Evolutionary conservation across 2,797 vertebrate genomes (phyloP), one percentile per base, ranked within the genome.

Genomic region (Apogon hyalosoma): DNA sequence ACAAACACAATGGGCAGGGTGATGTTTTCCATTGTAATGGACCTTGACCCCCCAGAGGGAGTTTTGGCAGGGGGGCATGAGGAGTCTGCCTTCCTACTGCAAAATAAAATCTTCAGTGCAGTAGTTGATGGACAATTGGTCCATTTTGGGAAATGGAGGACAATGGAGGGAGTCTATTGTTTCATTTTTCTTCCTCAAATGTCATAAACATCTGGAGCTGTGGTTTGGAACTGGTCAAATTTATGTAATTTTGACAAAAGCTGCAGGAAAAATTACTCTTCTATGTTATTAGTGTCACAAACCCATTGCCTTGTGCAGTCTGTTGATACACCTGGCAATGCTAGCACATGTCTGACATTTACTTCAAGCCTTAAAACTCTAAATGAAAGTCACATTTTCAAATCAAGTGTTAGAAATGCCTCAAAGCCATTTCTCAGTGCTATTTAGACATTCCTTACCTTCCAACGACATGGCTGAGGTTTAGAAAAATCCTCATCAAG

Each of bases 21-120:
- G 78, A 85, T 41, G 63, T 79, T 64, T 73, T 39, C 79, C 76
- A 90, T 90, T 91, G 82, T 90, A 79, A 88, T 86, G 87, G 74
- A 83, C 82, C 84, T 80, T 64, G 56, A 79, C 80, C 79, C 79
- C 87, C 87, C 46, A 2, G 55, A 1, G 86, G 63, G 72, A 78
- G 57, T 47, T 41, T 85, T 84, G 67, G 70, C 24, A 49, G 68
- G 68, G 68, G 63, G 60, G 48, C 46, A 45, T 4, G 64, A 76
- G 28, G 49, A 77, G 63, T 60, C 70, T 61, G 60, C 57, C 52
- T 56, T 42, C 43, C 71, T 51, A 71, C 40, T 55, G 40, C 63
- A 60, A 54, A 18, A 38, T 28, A 51, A 63, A 31, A 75, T 6
- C 36, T 57, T 61, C 16, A 15, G 16, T 1, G 53, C 40, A 54